phyloP scores from a whole-genome alignment of 2,113 vertebrate species.

The Chauna torquata region DNA sequence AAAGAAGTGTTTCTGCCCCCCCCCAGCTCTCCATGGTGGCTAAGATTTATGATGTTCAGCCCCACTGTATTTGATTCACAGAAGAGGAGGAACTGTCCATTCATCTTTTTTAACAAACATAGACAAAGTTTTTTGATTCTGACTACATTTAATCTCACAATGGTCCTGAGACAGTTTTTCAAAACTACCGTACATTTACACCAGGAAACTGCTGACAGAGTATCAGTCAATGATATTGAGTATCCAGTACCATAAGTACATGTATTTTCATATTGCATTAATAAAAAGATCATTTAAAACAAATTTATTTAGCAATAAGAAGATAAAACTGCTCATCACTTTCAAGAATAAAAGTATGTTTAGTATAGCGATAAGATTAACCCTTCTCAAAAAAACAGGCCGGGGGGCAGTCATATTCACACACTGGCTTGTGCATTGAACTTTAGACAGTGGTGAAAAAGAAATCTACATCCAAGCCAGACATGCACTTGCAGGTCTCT shows the following conservation, averaged over 20 bases:
- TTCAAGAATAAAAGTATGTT: background rate
- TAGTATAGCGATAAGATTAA: background rate
- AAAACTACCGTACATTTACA: background rate
- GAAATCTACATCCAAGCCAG: background rate
- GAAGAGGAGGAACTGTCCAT: background rate
- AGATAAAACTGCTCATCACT: background rate
- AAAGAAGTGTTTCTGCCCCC: background rate
- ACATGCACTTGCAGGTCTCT: background rate
- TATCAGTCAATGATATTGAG: background rate
- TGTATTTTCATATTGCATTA: background rate
- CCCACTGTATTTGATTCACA: background rate
- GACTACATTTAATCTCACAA: background rate
- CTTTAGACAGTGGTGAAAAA: background rate
- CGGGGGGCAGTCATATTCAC: background rate
- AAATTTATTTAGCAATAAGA: background rate
- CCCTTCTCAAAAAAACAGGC: background rate
- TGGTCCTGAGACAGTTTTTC: background rate
- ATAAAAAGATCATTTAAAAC: background rate
- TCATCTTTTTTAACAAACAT: background rate
- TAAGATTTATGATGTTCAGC: background rate
- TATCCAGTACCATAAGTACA: background rate
- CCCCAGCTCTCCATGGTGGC: background rate
- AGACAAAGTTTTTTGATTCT: background rate
- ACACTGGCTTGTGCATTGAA: background rate
- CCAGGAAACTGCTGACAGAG: background rate